Percentiles rank a stretch among this genome's conserved stretches.
Conservation (phyloP, 1,140 invertebrate genomes). For the Pseudomyrmex cubaensis region DNA sequence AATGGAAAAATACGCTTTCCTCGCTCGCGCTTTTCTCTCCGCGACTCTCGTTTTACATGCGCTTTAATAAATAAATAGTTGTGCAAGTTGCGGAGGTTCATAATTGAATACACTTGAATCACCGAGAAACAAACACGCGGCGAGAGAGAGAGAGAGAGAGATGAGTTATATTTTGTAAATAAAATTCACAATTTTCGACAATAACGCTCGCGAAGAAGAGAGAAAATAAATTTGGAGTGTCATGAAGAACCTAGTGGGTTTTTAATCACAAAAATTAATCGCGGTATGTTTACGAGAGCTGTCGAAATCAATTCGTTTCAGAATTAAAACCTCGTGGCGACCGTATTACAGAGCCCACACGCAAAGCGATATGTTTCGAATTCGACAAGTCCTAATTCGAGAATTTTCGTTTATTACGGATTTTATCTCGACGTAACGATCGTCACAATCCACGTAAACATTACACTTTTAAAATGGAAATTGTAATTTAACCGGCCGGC, state of each 20-base stretch:
- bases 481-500: conserved; percentile 29
- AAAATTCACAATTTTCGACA: background rate
- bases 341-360: background rate
- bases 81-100: background rate
- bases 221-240: too few species aligned
- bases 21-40: background rate
- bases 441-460: conserved; percentile 5
- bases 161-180: conserved; percentile 21
- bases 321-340: background rate
- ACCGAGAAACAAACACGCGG: background rate
- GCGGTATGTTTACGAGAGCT: background rate
- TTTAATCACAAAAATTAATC: conserved; percentile 10
- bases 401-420: conserved; percentile 11
- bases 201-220: background rate
- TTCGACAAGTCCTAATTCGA: conserved; percentile 27
- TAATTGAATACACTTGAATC: conserved; percentile 20
- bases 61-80: conserved; percentile 42
- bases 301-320: conserved; percentile 30
- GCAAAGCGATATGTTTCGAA: conserved; percentile 25
- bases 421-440: conserved; percentile 4
- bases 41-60: conserved; percentile 13
- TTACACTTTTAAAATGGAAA: conserved; percentile 37
- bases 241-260: background rate
- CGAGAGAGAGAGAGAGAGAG: too few species aligned
- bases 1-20: conserved; percentile 37